These are phyloP conservation scores for Cyrtonyx montezumae DNA, from an alignment of 2,113 vertebrate species.

Conservation along the genomic window DNA sequence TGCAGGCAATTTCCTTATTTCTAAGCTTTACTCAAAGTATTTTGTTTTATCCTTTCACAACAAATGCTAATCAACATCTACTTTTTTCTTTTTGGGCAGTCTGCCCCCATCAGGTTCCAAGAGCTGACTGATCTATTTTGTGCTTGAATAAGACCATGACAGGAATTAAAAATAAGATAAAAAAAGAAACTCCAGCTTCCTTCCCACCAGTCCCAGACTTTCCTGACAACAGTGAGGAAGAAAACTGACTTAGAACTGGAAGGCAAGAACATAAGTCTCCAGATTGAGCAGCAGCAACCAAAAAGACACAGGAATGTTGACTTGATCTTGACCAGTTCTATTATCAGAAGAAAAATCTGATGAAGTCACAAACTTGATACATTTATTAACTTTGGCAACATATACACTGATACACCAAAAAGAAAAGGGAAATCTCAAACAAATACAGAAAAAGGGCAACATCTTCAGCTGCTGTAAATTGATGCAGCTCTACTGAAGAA, in stretches of 20 bases:
- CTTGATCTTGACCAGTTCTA: constrained; percentile 7
- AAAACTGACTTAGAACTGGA: constrained; percentile 6
- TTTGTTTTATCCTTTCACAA: not conserved
- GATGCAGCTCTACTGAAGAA: constrained; percentile 9
- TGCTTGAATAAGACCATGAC: not conserved
- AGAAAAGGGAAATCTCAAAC: constrained; percentile 38
- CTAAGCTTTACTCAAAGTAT: not conserved
- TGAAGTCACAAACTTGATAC: constrained; percentile 47
- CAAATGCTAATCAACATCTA: not conserved
- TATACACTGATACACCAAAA: constrained; percentile 25
- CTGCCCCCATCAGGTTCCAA: not conserved
- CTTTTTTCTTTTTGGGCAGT: not conserved
- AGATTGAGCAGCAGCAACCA: not conserved
- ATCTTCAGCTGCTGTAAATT: constrained; percentile 57
- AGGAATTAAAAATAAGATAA: not conserved
- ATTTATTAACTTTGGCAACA: constrained; percentile 68
- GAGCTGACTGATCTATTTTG: not conserved
- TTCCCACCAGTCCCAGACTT: not conserved
- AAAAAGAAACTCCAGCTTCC: not conserved
- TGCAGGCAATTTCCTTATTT: not conserved
- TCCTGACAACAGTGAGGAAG: constrained; percentile 13
- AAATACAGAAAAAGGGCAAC: constrained; percentile 53
- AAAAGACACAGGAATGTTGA: not conserved
- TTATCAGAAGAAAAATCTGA: constrained; percentile 29
- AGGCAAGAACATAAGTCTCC: not conserved